A percentile compares a stretch with the other conserved stretches of the same genome.
These are phyloP conservation scores for Reticulitermes speratus DNA, from an alignment of 1,140 invertebrate genomes.

Conservation along the genomic window DNA sequence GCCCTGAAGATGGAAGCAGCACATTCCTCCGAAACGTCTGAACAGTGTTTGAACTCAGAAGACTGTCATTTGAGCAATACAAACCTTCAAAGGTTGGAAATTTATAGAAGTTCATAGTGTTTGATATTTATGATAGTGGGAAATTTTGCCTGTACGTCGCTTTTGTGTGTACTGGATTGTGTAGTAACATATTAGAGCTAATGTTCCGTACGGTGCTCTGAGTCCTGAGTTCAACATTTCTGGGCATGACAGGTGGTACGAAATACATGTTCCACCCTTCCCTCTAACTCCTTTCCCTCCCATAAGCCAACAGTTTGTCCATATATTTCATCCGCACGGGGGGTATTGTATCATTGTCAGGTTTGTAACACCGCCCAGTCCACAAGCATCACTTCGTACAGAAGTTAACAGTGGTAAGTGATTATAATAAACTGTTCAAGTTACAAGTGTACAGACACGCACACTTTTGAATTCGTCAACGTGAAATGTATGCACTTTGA, in stretches of 20 bases:
- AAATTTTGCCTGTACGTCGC: background rate
- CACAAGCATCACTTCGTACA: background rate
- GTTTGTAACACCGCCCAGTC: background rate
- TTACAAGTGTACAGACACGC: too few species aligned
- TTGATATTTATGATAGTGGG: too few species aligned
- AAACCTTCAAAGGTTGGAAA: too few species aligned
- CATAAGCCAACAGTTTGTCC: background rate
- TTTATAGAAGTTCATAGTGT: too few species aligned
- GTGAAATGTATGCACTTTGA: too few species aligned
- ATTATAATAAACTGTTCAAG: background rate
- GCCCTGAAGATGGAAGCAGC: too few species aligned
- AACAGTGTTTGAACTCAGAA: too few species aligned
- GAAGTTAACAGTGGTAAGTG: background rate
- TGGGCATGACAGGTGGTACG: conserved; percentile 16
- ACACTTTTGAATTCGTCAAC: too few species aligned
- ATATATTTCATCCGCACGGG: conserved; percentile 3
- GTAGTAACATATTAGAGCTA: background rate
- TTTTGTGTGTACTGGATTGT: background rate
- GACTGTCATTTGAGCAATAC: too few species aligned
- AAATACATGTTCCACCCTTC: background rate
- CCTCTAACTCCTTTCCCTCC: background rate
- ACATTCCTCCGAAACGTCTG: too few species aligned
- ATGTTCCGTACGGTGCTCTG: background rate
- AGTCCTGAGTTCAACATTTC: background rate
- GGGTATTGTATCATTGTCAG: conserved; percentile 1